Percentiles rank a stretch among this genome's conserved stretches.
These are phyloP conservation scores for Epinotia bilunana DNA, from an alignment of 2,888 invertebrate species.

Conservation along the genomic window DNA sequence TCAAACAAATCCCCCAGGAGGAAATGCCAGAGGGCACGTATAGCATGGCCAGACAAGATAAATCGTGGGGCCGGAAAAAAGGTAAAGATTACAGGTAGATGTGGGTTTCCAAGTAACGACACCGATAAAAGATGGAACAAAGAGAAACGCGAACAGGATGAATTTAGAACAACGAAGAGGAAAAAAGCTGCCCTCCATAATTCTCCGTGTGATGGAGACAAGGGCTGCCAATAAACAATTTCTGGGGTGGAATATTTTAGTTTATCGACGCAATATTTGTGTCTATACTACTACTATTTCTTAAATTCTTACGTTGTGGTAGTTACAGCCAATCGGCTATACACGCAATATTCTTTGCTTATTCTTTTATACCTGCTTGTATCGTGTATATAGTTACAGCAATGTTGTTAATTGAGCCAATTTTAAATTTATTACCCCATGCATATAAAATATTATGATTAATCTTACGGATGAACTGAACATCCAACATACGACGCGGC, in stretches of 20 bases:
- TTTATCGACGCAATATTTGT: neutral
- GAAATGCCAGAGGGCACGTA: conserved; percentile 41
- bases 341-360: neutral
- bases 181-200: conserved; percentile 23
- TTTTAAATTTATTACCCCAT: neutral
- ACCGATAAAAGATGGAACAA: conserved; percentile 43
- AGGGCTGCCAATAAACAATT: conserved; percentile 29
- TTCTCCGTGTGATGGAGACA: conserved; percentile 24
- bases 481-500: conserved; percentile 17
- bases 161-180: conserved; percentile 38
- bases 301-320: neutral
- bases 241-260: conserved; percentile 19
- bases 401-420: conserved; percentile 6
- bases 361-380: too few species aligned
- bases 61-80: conserved; percentile 35
- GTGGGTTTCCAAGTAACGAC: conserved; percentile 33
- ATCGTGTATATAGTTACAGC: neutral
- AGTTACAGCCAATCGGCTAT: too few species aligned
- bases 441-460: conserved; percentile 31
- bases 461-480: conserved; percentile 33
- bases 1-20: conserved; percentile 39
- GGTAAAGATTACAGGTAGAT: conserved; percentile 39
- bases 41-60: conserved; percentile 40
- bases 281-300: neutral
- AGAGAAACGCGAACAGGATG: conserved; percentile 36